Percentiles rank a stretch among this genome's conserved stretches.
These are phyloP conservation scores for Drosophila affinis DNA, from an alignment of 2,888 invertebrate genomes.

Conservation along the genomic window DNA sequence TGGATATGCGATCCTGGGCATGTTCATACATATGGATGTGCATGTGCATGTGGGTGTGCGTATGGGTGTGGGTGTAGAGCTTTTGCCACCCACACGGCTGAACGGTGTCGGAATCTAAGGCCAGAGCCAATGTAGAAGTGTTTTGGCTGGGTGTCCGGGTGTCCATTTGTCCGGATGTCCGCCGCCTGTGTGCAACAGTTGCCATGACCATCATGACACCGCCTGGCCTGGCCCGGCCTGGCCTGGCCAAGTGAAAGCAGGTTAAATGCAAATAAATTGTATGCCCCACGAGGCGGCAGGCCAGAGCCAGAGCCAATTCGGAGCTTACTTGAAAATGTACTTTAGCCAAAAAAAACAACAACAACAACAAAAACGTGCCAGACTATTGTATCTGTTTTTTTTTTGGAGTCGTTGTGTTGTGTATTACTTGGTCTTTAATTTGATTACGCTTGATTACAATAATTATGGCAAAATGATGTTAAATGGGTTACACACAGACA, in stretches of 20 bases:
- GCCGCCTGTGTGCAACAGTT: slow-evolving; percentile 49
- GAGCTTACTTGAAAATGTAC: slow-evolving; percentile 37
- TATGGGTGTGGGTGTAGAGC: neutral
- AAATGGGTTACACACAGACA: slow-evolving; percentile 14
- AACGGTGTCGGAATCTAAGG: slow-evolving; percentile 30
- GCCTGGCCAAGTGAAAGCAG: slow-evolving; percentile 79
- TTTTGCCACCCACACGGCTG: slow-evolving; percentile 47
- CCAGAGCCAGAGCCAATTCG: neutral
- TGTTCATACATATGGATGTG: slow-evolving; percentile 20
- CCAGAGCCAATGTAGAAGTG: slow-evolving; percentile 46
- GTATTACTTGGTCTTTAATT: slow-evolving; percentile 56
- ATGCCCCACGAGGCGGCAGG: neutral
- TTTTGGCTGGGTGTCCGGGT: slow-evolving; percentile 37
- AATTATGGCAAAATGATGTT: slow-evolving; percentile 34
- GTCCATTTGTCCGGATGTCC: slow-evolving; percentile 15
- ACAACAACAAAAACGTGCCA: neutral
- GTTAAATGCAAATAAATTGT: slow-evolving; percentile 81
- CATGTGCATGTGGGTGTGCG: neutral
- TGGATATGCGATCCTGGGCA: neutral
- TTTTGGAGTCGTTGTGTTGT: slow-evolving; percentile 8
- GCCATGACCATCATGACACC: slow-evolving; percentile 67
- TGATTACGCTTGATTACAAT: slow-evolving; percentile 67
- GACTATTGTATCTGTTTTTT: slow-evolving; percentile 13
- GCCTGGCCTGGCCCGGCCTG: slow-evolving; percentile 36
- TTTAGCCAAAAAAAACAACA: slow-evolving; percentile 14